Conservation (phyloP, 2,113 vertebrate species). For the Stegastes partitus region DNA sequence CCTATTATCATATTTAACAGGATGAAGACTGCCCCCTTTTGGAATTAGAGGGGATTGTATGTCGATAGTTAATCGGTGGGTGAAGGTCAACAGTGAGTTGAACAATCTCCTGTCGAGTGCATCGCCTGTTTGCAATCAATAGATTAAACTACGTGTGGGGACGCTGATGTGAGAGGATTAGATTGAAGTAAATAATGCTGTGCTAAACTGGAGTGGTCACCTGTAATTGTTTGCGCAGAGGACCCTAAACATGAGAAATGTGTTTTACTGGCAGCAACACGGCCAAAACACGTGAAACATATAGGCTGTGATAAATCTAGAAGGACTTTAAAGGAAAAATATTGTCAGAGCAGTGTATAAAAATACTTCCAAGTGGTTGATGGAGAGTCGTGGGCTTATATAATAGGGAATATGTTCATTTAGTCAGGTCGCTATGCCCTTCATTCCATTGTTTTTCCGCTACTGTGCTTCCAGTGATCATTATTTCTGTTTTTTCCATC, state of each 20-base stretch:
- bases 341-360: not conserved
- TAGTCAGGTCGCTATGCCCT: constrained; percentile 16
- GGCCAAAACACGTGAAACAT: not conserved
- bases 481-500: constrained; percentile 24
- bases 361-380: not conserved
- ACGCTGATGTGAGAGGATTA: constrained; percentile 50
- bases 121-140: constrained; percentile 66
- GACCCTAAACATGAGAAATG: not conserved
- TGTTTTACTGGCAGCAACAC: not conserved
- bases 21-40: constrained; percentile 50
- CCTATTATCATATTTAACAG: not conserved
- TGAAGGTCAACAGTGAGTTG: constrained; percentile 53
- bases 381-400: not conserved
- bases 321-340: no score
- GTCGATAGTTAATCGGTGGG: not conserved
- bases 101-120: constrained; percentile 36
- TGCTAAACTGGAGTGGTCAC: constrained; percentile 24
- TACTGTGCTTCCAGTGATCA: not conserved
- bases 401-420: not conserved
- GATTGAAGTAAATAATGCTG: constrained; percentile 44
- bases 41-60: constrained; percentile 38
- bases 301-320: not conserved
- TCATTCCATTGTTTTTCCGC: not conserved
- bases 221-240: constrained; percentile 4
- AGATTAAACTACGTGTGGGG: constrained; percentile 52